Percentiles rank a stretch among this genome's conserved stretches.
Evolutionary conservation across 2,113 vertebrate species (phyloP).

Genomic region (Hylia prasina): DNA sequence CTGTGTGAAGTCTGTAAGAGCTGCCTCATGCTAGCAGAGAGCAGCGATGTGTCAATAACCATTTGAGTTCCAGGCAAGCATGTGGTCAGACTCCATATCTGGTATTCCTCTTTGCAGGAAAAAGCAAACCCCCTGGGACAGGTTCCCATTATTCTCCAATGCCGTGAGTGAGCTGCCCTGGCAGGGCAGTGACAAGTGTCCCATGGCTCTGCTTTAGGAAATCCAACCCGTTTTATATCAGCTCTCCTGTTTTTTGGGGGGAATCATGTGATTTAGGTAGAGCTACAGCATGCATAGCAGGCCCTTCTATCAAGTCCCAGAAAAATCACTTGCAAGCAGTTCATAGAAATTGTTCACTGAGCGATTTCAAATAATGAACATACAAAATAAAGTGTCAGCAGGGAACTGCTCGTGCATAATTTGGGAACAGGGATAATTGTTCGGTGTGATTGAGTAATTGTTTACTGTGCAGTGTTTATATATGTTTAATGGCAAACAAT

Average conservation of each 20-base stretch:
- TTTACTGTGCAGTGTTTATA: background rate
- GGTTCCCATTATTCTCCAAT: background rate
- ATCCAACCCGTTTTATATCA: background rate
- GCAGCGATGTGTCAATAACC: rapidly evolving
- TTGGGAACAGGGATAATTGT: background rate
- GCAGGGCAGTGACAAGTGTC: background rate
- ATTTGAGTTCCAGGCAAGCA: background rate
- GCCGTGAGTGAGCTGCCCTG: rapidly evolving
- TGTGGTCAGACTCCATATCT: background rate
- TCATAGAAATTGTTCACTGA: background rate
- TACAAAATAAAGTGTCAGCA: slow-evolving; percentile 6
- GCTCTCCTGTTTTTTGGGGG: background rate
- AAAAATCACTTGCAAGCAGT: background rate
- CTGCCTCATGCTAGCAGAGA: background rate
- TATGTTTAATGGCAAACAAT: background rate
- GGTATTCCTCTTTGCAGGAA: background rate
- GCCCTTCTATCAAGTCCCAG: background rate
- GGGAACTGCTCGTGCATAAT: background rate
- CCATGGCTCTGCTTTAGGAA: background rate
- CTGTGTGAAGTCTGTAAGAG: background rate
- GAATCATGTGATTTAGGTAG: background rate
- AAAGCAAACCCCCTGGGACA: background rate
- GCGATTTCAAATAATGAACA: background rate
- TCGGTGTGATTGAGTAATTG: background rate
- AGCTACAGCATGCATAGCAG: background rate